Evolutionary conservation across 2,113 vertebrate species (phyloP).

Genomic region (Engraulis encrasicolus): DNA sequence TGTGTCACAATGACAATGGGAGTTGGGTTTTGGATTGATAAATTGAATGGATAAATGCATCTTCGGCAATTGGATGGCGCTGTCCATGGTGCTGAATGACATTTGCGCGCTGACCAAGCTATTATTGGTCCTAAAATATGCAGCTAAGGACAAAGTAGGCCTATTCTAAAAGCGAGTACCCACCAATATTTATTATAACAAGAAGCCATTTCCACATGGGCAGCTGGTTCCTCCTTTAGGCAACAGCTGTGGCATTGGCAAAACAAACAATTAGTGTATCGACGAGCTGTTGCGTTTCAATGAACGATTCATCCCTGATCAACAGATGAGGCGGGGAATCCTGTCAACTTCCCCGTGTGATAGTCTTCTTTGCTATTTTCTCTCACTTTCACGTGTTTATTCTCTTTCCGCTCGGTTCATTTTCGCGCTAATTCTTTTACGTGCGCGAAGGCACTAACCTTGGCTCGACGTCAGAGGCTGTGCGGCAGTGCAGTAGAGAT

Average conservation of each 20-base stretch:
- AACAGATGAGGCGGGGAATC: background rate
- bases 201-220: background rate
- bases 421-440: conserved; percentile 43
- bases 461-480: conserved; percentile 95
- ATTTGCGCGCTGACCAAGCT: background rate
- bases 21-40: too few relatives aligned
- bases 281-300: background rate
- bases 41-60: too few relatives aligned
- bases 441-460: conserved; percentile 89
- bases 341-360: background rate
- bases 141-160: background rate
- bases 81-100: background rate
- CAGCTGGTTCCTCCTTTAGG: background rate
- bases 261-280: background rate
- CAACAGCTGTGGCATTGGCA: background rate
- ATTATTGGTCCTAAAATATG: background rate
- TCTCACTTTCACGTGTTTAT: conserved; percentile 9
- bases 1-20: too few relatives aligned
- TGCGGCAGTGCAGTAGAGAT: conserved; percentile 93
- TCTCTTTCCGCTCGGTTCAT: background rate
- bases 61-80: too few relatives aligned
- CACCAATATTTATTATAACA: background rate
- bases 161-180: too few relatives aligned
- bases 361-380: background rate
- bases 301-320: background rate